Base-by-base conservation (phyloP, 1,140 invertebrate genomes). In the Callitettix versicolor region DNA sequence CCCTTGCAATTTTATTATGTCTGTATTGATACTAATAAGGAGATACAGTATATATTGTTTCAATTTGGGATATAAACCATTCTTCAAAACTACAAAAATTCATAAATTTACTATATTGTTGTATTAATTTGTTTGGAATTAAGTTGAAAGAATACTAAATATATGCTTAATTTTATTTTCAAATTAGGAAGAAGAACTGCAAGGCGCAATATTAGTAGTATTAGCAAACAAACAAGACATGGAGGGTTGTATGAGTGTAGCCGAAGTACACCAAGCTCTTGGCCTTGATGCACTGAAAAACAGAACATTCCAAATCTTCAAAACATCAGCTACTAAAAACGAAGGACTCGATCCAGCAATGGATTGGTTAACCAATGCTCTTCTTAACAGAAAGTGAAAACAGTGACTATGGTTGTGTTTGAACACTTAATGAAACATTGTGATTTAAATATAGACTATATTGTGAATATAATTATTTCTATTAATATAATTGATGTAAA, bases 161-260 rank as follows among this genome's bases (percentile, higher is more conserved):
- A 41, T 5, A 48, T 42, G 33, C 21, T 30, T 21, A 21, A 40
- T 52, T 58, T 56, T 58, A 58, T 65, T 56, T 22, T 38, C 51
- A 57, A 58, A 68, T 36, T 65, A 95, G 85, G 97, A 99, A 74
- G 96, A 99, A 69, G 97, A 99, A 70, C 73, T 99, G 65, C 87
- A 91, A 64, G 91, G 91, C 62, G 91, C 95, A 51, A 86, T 97
- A 65, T 76, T 99, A 56, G 88, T 98, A 30, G 93, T 99, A 34
- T 73, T 99, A 65, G 96, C 96, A n/a, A 99, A 99, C 69, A 99
- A 99, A 76, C 97, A 99, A 73, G 96, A 99, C 69, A 95, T 98
- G 78, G 87, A 94, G 50, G 94, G 94, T 24, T 95, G 94, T 65
- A 84, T 99, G 78, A 91, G 87, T 49, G 88, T 95, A 0, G 86